phyloP scores from a whole-genome alignment of 2,888 invertebrate genomes.

The Leptopterna dolabrata region DNA sequence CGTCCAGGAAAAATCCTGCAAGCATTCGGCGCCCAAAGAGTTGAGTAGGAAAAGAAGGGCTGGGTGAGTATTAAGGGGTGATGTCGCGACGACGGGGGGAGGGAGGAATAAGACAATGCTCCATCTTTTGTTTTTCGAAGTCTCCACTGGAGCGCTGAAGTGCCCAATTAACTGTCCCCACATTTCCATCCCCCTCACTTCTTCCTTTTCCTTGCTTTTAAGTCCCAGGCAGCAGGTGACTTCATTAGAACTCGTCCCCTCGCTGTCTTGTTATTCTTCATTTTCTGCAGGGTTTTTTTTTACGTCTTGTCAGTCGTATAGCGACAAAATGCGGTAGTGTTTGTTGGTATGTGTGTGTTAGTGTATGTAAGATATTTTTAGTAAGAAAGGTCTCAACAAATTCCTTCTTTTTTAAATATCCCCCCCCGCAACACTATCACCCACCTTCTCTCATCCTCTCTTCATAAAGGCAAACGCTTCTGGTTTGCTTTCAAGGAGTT shows the following conservation, averaged over 20 bases:
- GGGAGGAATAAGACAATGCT: neutral
- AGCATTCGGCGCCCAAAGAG: neutral
- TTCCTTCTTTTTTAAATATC: neutral
- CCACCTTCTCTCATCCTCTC: neutral
- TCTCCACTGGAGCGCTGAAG: neutral
- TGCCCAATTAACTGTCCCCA: neutral
- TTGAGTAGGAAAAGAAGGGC: too few species aligned
- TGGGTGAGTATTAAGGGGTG: neutral
- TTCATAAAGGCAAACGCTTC: neutral
- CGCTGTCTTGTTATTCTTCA: neutral
- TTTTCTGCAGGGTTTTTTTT: neutral
- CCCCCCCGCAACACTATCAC: neutral
- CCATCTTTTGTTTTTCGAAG: neutral
- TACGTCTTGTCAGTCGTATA: neutral
- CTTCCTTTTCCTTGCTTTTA: neutral
- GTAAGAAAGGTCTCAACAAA: neutral
- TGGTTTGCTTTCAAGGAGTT: too few species aligned
- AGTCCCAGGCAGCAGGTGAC: neutral
- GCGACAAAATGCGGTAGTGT: neutral
- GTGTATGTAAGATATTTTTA: too few species aligned
- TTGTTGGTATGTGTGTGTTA: too few species aligned
- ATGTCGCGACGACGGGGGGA: neutral
- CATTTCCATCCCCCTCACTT: neutral
- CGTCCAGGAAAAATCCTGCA: neutral
- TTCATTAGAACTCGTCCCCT: neutral